Base-by-base conservation (phyloP, 1,140 invertebrate species). In the Onthophagus taurus region DNA sequence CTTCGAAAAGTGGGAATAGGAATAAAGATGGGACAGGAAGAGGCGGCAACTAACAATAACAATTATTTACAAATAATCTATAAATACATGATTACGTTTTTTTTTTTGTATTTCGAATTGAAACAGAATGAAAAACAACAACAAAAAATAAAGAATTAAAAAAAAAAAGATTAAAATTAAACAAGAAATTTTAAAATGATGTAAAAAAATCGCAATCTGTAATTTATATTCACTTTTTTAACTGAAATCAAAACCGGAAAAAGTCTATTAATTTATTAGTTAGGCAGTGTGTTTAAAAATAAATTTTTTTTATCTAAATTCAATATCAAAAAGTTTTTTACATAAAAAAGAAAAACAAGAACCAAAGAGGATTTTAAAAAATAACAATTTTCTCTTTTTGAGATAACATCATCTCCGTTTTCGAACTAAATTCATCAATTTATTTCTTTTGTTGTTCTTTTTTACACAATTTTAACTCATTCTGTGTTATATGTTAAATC, bases 51-150 rank as follows among this genome's bases (percentile, higher is more conserved):
- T 45, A 45, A 49, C 47, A 49, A 42, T 45, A 49, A 49, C 47
- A 49, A 49, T 38, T 49, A 49, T 49, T 34, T 49, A 49, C 47
- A 48, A 23, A 41, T 41, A 29, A 41, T 26, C 12, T 48, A 48
- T 44, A 49, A 45, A 45, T 45, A 45, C 16, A 47, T 23, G 31
- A 47, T 42, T 26, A 38, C 38, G 38, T 7, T 26, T 41, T 16
- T 26, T 8, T 8, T 37, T 20, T 37, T 26, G 7, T 7, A 17
- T 14, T 37, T 16, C 18, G 35, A n/a, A n/a, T n/a, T n/a, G n/a
- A n/a, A n/a, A n/a, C n/a, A n/a, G n/a, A 19, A 45, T 12, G 9
- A 41, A 18, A 34, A 23, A 42, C 38, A 41, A 47, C 14, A 6
- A 26, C 24, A 24, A 29, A 41, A 29, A 41, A 29, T 26, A 37